These are phyloP conservation scores for Dryocosmus kuriphilus DNA, from an alignment of 2,888 invertebrate genomes.

Conservation along the genomic window DNA sequence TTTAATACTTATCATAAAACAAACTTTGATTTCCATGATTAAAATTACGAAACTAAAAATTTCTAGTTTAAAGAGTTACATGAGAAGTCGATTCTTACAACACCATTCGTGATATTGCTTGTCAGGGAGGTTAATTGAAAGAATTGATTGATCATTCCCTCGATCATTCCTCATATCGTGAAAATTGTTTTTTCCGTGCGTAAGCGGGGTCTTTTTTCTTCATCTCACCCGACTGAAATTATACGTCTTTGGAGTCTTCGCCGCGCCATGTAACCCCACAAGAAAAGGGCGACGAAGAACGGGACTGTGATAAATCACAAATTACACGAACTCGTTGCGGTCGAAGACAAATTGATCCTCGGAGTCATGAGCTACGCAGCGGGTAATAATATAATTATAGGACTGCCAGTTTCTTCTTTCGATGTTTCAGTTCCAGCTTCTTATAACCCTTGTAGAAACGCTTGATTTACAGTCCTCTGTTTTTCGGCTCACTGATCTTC, in stretches of 20 bases:
- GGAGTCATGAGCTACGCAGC: slow-evolving; percentile 71
- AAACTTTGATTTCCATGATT: too few species aligned
- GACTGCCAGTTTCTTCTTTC: slow-evolving; percentile 64
- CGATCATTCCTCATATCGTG: slow-evolving; percentile 15
- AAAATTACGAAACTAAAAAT: background rate
- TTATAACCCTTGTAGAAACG: slow-evolving; percentile 42
- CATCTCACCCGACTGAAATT: slow-evolving; percentile 47
- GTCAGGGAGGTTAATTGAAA: slow-evolving; percentile 14
- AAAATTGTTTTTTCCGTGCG: slow-evolving; percentile 48
- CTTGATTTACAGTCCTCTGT: slow-evolving; percentile 55
- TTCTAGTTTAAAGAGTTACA: background rate
- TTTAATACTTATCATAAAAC: too few species aligned
- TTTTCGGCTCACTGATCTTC: slow-evolving; percentile 7
- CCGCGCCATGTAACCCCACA: slow-evolving; percentile 51
- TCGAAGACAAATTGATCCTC: slow-evolving; percentile 71
- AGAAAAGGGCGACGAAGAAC: slow-evolving; percentile 57
- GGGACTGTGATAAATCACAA: slow-evolving; percentile 73
- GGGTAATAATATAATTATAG: slow-evolving; percentile 75
- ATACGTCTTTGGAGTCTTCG: slow-evolving; percentile 47
- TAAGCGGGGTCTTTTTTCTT: slow-evolving; percentile 43
- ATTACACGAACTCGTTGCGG: slow-evolving; percentile 71
- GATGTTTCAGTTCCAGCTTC: slow-evolving; percentile 67
- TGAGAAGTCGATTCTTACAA: background rate
- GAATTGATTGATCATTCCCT: slow-evolving; percentile 22
- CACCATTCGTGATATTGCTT: slow-evolving; percentile 1